Base-by-base conservation (phyloP, 2,888 invertebrate species). In the Mesorhabditis sp. region DNA sequence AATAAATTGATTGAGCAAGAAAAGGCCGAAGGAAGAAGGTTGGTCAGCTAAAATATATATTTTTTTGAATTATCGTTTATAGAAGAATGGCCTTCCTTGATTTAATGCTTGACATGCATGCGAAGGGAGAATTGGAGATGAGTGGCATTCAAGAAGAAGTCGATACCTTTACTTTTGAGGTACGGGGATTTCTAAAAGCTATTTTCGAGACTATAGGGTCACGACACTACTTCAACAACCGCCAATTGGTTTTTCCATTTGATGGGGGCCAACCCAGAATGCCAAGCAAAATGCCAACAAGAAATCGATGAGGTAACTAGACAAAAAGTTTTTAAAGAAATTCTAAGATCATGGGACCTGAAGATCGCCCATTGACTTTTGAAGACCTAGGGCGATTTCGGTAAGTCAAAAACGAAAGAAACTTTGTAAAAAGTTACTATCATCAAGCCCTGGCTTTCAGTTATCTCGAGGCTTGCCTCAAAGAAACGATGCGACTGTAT, bases 191-290 rank as follows among this genome's bases (percentile, higher is more conserved):
- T 6, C 7, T 13, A 50, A 13, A n/a, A 50, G n/a, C 7, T n/a
- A 50, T 15, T 15, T 2, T 13, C 7, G n/a, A 10, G n/a, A 50
- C 58, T 76, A 66, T 92, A 94, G 90, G 92, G 92, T 6, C 92
- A 92, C 86, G 92, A 92, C 83, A 92, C 92, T 6, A 92, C 92
- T 0, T 91, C 92, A 13, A 92, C 94, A 45, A 93, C 92, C 1
- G 92, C 93, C 77, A 93, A 92, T 86, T 95, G 94, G 89, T 92
- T 92, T 77, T 88, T 93, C 4, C 92, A 92, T 78, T 88, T 93
- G 83, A 90, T 94, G 86, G 94, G 93, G 4, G 89, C 91, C 45
- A 91, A 94, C 84, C 92, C 91, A 65, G 90, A 92, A 10, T 90
- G 94, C 65, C 94, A 95, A 87, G 80, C 86, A 45, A 87, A 87